Percentiles rank a stretch among this genome's conserved stretches.
Conservation (phyloP, 2,797 vertebrate species). For the Sebastes nivosus region DNA sequence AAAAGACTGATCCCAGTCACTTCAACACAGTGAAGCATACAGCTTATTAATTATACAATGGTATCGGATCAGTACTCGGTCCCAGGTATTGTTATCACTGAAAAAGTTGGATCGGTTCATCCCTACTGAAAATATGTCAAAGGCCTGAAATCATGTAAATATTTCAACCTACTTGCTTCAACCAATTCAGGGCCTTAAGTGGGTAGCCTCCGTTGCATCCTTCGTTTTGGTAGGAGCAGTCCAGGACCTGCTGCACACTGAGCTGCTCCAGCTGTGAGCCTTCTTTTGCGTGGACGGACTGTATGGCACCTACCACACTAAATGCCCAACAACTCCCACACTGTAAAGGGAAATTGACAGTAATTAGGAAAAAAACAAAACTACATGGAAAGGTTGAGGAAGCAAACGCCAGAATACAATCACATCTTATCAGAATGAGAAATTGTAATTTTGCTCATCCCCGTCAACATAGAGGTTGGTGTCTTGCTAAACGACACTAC, state of each 20-base stretch:
- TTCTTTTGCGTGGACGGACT: slow-evolving; percentile 85
- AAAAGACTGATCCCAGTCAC: too few relatives aligned
- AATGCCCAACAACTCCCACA: slow-evolving; percentile 97
- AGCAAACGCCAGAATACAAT: background rate
- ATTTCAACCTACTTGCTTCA: slow-evolving; percentile 82
- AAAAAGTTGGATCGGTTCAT: too few relatives aligned
- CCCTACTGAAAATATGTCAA: background rate
- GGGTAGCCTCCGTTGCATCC: slow-evolving; percentile 90
- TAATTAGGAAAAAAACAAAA: background rate
- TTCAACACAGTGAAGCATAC: too few relatives aligned
- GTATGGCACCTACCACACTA: slow-evolving; percentile 87
- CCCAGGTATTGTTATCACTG: too few relatives aligned
- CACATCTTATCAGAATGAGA: background rate
- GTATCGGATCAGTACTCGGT: too few relatives aligned
- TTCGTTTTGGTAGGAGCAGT: slow-evolving; percentile 86
- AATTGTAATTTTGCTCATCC: background rate
- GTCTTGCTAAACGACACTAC: background rate
- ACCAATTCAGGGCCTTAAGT: slow-evolving; percentile 83
- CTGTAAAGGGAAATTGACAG: slow-evolving; percentile 66
- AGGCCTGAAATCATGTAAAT: background rate
- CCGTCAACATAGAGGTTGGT: background rate
- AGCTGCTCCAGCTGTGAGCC: slow-evolving; percentile 81
- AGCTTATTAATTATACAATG: too few relatives aligned
- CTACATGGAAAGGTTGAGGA: background rate
- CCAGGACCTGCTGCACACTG: slow-evolving; percentile 93